Conservation (phyloP, 2,888 invertebrate species). For the Dicyrtoma fusca region DNA sequence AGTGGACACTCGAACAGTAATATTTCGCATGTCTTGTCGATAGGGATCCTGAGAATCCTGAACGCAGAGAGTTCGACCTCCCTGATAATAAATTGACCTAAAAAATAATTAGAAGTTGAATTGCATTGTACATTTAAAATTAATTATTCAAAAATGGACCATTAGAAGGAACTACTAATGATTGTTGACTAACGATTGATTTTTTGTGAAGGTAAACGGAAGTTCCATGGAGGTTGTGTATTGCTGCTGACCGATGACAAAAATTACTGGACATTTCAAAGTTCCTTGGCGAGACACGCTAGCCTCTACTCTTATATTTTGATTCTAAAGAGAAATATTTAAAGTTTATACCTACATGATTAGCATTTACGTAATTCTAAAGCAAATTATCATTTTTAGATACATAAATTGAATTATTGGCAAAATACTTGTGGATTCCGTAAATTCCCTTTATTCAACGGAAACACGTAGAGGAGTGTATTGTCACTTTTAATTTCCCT, state of each 20-base stretch:
- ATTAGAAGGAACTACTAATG: background rate
- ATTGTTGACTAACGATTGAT: slow-evolving; percentile 15
- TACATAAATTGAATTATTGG: background rate
- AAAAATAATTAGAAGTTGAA: slow-evolving; percentile 3
- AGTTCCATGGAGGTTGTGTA: slow-evolving; percentile 33
- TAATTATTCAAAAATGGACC: background rate
- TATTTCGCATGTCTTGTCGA: slow-evolving; percentile 20
- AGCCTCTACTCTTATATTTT: slow-evolving; percentile 46
- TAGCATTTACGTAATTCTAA: no score
- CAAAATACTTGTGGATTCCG: background rate
- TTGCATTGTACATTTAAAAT: background rate
- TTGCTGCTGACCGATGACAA: slow-evolving; percentile 35
- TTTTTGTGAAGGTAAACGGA: slow-evolving; percentile 30
- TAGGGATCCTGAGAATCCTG: slow-evolving; percentile 13
- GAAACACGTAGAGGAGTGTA: slow-evolving; percentile 8
- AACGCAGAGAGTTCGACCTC: slow-evolving; percentile 44
- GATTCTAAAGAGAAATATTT: slow-evolving; percentile 41
- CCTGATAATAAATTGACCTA: slow-evolving; percentile 40
- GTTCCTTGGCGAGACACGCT: slow-evolving; percentile 13
- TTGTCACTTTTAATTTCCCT: background rate
- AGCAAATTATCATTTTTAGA: background rate
- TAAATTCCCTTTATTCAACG: background rate
- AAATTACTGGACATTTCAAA: slow-evolving; percentile 34
- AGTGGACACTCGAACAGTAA: slow-evolving; percentile 30
- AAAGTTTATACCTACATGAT: background rate